These are phyloP conservation scores for Sciurus niger DNA, from an alignment of 2,113 vertebrate species.

Conservation along the genomic window DNA sequence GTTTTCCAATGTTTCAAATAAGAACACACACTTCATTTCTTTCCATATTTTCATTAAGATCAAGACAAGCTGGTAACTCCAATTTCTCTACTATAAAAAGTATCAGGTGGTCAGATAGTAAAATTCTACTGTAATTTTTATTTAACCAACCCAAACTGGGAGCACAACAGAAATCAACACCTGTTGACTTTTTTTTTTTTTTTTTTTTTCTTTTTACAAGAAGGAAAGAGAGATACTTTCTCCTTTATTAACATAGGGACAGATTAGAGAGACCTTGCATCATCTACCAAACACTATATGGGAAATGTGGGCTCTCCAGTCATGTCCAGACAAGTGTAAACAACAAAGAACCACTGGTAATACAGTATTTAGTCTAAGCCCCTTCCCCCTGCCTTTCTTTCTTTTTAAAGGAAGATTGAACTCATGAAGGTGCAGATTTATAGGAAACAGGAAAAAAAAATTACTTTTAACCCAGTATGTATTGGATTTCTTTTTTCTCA, in stretches of 20 bases:
- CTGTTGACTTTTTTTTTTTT: slow-evolving; percentile 6
- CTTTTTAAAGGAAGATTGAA: background rate
- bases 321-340: background rate
- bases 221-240: background rate
- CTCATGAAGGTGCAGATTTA: slow-evolving; percentile 26
- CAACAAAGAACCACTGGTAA: slow-evolving; percentile 43
- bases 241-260: background rate
- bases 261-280: background rate
- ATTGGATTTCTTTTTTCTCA: background rate
- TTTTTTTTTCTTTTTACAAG: background rate
- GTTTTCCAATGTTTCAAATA: background rate
- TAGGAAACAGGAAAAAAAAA: background rate
- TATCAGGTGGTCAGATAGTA: background rate
- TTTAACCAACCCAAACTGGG: slow-evolving; percentile 13
- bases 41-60: slow-evolving; percentile 68
- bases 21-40: slow-evolving; percentile 33
- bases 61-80: slow-evolving; percentile 10
- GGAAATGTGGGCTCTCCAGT: background rate
- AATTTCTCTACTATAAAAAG: slow-evolving; percentile 49
- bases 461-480: background rate
- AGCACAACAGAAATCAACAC: slow-evolving; percentile 25
- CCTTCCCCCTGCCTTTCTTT: background rate
- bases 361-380: background rate
- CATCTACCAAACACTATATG: background rate
- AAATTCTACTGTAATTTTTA: slow-evolving; percentile 42